phyloP scores from a whole-genome alignment of 37 sponge, comb jelly and placozoan genomes.

The Halichondria panicea region DNA sequence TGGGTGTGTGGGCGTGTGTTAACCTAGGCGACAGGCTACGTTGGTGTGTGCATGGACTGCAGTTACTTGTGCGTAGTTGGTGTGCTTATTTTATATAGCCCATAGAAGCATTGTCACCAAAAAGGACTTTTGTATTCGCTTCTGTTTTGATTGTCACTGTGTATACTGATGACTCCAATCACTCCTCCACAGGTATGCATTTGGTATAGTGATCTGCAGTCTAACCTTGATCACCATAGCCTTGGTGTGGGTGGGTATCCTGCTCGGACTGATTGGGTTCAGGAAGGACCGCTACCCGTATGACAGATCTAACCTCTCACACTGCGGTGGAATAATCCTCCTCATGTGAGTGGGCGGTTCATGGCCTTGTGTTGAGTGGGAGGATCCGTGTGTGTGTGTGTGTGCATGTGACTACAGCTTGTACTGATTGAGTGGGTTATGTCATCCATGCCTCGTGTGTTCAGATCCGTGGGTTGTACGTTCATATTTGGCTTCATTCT shows the following conservation, averaged over 20 bases:
- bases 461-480: constrained; percentile 48
- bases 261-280: constrained; percentile 54
- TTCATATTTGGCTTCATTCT: constrained; percentile 65
- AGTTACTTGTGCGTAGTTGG: not conserved
- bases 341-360: constrained; percentile 30
- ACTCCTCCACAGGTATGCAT: constrained; percentile 47
- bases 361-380: too few species aligned
- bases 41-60: not conserved
- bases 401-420: not conserved
- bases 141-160: not conserved
- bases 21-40: not conserved
- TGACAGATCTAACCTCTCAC: constrained; percentile 39
- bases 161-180: not conserved
- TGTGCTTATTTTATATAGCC: not conserved
- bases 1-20: constrained; percentile 14
- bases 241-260: constrained; percentile 34
- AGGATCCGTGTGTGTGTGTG: not conserved
- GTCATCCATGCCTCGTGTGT: too few species aligned
- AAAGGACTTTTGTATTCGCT: not conserved
- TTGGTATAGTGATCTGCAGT: constrained; percentile 64
- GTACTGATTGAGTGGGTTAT: too few species aligned
- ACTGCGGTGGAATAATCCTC: constrained; percentile 68
- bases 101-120: not conserved
- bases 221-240: constrained; percentile 34
- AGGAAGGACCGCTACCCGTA: constrained; percentile 36